Evolutionary conservation across 2,113 vertebrate genomes (phyloP), one percentile per base, ranked within the genome.

Genomic region (Lepus americanus): DNA sequence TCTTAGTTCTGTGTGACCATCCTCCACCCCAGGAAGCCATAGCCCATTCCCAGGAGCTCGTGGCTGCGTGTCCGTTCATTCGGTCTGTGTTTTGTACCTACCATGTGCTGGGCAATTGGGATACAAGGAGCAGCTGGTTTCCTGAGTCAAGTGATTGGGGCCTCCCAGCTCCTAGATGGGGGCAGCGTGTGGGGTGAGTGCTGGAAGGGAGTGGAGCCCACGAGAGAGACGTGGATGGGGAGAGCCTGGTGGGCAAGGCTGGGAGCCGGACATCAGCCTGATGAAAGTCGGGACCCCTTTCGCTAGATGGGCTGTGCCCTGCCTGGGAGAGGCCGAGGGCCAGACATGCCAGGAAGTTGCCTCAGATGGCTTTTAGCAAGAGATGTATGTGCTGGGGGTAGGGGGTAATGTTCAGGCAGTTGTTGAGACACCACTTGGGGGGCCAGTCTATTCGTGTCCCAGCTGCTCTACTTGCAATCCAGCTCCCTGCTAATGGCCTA

Each of bases 121-220:
- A 61, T 73, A 20, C 29, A 77, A 77, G 66, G 16, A 51, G 70
- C 36, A 64, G 77, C 51, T 76, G 16, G 61, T 44, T 59, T 69
- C 49, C 80, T 64, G 44, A 49, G 31, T 44, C 36, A 31, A 36
- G 7, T 67, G 39, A 27, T 14, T 36, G 31, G 67, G 36, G 66
- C 19, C 63, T 10, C 10, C 17, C 3, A 22, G 22, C 14, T 25
- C 59, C 0, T 0, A 39, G 25, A 22, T 9, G 25, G 36, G 27
- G 49, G 13, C 11, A 31, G 80, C 29, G 0, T 20, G 4, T 3
- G n/a, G 66, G 14, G 19, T 12, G 8, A 6, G 53, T 33, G 25
- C 19, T 7, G 6, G 11, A 6, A 20, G 55, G 7, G 19, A 53
- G 31, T 4, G 78, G 9, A 51, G 63, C 17, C 39, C 19, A 19